phyloP scores from a whole-genome alignment of 1,140 invertebrate genomes.

The Caenorhabditis inopinata region DNA sequence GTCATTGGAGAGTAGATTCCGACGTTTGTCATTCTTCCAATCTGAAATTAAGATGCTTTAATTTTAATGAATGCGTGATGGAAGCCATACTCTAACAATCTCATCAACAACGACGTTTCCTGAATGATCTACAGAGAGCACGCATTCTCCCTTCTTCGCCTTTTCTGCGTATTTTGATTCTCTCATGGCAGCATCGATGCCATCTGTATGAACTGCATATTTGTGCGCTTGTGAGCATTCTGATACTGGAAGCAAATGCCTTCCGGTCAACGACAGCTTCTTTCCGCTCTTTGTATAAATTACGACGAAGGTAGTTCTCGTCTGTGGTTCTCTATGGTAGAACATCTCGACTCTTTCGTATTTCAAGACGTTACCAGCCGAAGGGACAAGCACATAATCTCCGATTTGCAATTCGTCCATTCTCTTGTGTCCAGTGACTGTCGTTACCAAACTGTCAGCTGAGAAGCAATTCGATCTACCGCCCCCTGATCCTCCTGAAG shows the following conservation, averaged over 20 bases:
- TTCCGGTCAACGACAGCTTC: slow-evolving; percentile 38
- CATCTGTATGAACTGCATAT: slow-evolving; percentile 22
- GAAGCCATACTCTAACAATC: slow-evolving; percentile 38
- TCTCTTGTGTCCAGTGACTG: slow-evolving; percentile 44
- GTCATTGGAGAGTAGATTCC: slow-evolving; percentile 90
- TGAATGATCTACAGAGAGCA: slow-evolving; percentile 26
- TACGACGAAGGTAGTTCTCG: slow-evolving; percentile 36
- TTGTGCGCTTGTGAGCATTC: slow-evolving; percentile 35
- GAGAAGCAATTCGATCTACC: slow-evolving; percentile 45
- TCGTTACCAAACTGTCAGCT: slow-evolving; percentile 45
- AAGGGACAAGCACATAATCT: slow-evolving; percentile 50
- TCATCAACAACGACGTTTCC: slow-evolving; percentile 41
- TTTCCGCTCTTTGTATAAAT: slow-evolving; percentile 38
- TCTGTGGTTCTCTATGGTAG: slow-evolving; percentile 48
- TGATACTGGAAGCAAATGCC: slow-evolving; percentile 47
- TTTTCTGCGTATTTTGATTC: slow-evolving; percentile 43
- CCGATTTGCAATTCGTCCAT: slow-evolving; percentile 49
- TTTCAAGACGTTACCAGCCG: slow-evolving; percentile 47
- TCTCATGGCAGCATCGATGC: slow-evolving; percentile 22
- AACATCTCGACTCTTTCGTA: slow-evolving; percentile 54
- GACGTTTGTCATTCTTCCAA: slow-evolving; percentile 67
- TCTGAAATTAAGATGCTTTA: slow-evolving; percentile 2
- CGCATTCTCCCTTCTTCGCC: slow-evolving; percentile 47
- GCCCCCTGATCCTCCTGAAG: not conserved
- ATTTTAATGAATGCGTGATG: not conserved